Percentiles rank a stretch among this genome's conserved stretches.
Evolutionary conservation across 2,797 vertebrate species (phyloP).

Genomic region (Callimico goeldii): DNA sequence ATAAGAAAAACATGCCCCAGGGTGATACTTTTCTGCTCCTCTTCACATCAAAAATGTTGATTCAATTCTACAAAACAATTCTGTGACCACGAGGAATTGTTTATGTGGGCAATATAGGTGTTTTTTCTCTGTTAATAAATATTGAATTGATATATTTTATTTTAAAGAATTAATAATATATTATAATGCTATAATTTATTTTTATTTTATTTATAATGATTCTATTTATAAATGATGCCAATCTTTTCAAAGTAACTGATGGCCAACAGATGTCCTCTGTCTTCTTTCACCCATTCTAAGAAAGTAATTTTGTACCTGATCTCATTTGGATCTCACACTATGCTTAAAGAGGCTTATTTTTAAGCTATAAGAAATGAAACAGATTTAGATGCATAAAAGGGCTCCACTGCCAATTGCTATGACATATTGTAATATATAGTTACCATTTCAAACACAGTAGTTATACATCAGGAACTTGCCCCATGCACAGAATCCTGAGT

Average conservation of each 20-base stretch:
- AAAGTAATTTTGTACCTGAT: background rate
- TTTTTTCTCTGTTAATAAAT: background rate
- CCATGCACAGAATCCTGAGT: fast-evolving
- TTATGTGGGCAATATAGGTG: background rate
- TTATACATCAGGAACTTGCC: background rate
- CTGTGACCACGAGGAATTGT: background rate
- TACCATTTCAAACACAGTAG: background rate
- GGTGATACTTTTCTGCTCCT: background rate
- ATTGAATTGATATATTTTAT: background rate
- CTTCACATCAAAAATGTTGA: background rate
- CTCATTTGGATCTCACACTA: background rate
- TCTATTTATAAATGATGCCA: background rate
- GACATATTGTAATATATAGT: background rate
- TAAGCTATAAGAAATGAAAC: background rate
- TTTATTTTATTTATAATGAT: background rate
- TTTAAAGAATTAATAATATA: background rate
- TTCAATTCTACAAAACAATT: background rate
- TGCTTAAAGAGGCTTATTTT: background rate
- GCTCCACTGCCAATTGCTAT: background rate
- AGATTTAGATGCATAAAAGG: background rate
- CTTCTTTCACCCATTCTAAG: background rate
- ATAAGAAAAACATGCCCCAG: background rate
- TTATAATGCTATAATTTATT: background rate
- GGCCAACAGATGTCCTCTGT: background rate
- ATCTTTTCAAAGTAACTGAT: background rate